Percentiles rank a stretch among this genome's conserved stretches.
Evolutionary conservation across 2,113 vertebrate genomes (phyloP).

Genomic region (Engystomops pustulosus): DNA sequence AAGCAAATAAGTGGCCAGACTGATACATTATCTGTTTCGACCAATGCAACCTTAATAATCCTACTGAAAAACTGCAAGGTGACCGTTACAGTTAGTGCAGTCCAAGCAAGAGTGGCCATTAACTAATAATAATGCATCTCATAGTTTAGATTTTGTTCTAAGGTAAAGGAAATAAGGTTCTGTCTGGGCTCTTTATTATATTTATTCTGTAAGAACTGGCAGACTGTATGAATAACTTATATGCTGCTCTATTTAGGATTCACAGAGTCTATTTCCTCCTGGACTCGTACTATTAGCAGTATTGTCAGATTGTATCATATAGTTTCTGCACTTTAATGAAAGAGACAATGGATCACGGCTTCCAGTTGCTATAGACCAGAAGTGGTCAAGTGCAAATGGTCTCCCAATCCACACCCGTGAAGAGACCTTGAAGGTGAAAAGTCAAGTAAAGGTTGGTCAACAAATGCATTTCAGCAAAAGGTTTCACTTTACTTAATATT

Average conservation of each 20-base stretch:
- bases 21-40: background rate
- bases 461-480: background rate
- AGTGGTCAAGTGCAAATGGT: slow-evolving; percentile 36
- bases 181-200: slow-evolving; percentile 11
- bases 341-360: slow-evolving; percentile 20
- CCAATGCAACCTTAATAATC: background rate
- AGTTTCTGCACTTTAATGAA: slow-evolving; percentile 20
- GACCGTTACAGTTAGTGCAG: background rate
- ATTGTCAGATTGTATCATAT: slow-evolving; percentile 30
- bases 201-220: background rate
- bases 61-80: background rate
- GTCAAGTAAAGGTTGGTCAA: background rate
- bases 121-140: background rate
- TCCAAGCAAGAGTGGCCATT: too few species aligned
- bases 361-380: slow-evolving; percentile 19
- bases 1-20: background rate
- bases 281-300: slow-evolving; percentile 8
- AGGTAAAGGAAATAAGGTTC: background rate
- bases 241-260: background rate
- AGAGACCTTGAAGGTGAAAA: background rate
- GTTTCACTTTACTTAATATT: background rate
- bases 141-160: background rate
- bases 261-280: slow-evolving; percentile 7
- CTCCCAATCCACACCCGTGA: background rate
- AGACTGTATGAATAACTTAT: slow-evolving; percentile 28